Evolutionary conservation across 2,113 vertebrate genomes (phyloP).

Genomic region (Chauna torquata): DNA sequence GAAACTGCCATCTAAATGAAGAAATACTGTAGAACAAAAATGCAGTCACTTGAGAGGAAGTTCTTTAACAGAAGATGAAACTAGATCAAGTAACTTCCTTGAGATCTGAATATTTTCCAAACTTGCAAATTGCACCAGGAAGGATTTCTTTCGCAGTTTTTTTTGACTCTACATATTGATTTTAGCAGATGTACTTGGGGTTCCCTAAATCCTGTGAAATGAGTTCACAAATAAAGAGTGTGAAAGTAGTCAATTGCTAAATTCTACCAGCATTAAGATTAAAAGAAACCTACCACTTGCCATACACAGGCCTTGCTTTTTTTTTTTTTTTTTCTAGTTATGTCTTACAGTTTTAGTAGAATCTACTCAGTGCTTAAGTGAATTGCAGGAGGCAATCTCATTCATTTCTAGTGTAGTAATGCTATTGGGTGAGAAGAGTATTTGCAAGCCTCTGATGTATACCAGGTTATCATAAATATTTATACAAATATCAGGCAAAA

Average conservation of each 20-base stretch:
- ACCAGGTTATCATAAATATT: not conserved
- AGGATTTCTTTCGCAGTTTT: not conserved
- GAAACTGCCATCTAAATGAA: slow-evolving; percentile 4
- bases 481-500: not conserved
- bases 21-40: slow-evolving; percentile 1
- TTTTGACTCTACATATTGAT: not conserved
- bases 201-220: not conserved
- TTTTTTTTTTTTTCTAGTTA: not conserved
- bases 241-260: not conserved
- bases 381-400: not conserved
- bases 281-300: not conserved
- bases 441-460: not conserved
- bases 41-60: not conserved
- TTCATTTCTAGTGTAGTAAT: not conserved
- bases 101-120: not conserved
- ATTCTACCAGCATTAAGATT: not conserved
- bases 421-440: not conserved
- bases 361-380: not conserved
- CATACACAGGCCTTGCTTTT: not conserved
- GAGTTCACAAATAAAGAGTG: not conserved
- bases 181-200: not conserved
- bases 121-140: not conserved
- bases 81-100: not conserved
- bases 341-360: not conserved
- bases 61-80: not conserved